phyloP scores from a whole-genome alignment of 1,140 invertebrate genomes.

The Plectrocnemia conspersa region DNA sequence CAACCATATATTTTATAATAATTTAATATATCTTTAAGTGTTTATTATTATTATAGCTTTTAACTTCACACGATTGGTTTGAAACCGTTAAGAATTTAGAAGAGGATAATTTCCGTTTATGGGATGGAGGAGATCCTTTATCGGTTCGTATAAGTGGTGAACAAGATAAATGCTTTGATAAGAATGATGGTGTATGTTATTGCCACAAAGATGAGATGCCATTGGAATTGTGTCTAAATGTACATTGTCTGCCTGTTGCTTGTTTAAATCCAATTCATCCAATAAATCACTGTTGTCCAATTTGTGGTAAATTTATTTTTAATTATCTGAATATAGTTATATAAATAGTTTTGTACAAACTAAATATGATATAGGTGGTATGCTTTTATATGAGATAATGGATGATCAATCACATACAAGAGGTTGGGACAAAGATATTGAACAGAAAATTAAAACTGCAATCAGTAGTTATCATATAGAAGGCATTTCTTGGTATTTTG shows the following conservation, averaged over 20 bases:
- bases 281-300: constrained; percentile 20
- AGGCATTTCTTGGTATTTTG: not conserved
- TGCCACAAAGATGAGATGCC: too few relatives aligned
- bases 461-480: not conserved
- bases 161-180: too few relatives aligned
- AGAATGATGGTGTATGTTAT: too few relatives aligned
- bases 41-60: too few relatives aligned
- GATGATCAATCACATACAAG: not conserved
- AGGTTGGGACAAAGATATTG: not conserved
- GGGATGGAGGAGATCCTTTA: too few relatives aligned
- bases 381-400: constrained; percentile 6
- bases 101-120: too few relatives aligned
- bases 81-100: too few relatives aligned
- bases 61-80: too few relatives aligned
- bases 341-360: not conserved
- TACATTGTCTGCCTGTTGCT: constrained; percentile 1
- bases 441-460: not conserved
- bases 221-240: not conserved
- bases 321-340: not conserved
- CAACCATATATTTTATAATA: too few relatives aligned
- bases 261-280: constrained; percentile 15
- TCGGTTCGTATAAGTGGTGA: too few relatives aligned
- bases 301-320: constrained; percentile 13
- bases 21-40: too few relatives aligned
- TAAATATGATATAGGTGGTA: not conserved